Evolutionary conservation across 1,140 invertebrate species (phyloP), one percentile per base, ranked within the genome.

Genomic region (Drosophila suzukii): DNA sequence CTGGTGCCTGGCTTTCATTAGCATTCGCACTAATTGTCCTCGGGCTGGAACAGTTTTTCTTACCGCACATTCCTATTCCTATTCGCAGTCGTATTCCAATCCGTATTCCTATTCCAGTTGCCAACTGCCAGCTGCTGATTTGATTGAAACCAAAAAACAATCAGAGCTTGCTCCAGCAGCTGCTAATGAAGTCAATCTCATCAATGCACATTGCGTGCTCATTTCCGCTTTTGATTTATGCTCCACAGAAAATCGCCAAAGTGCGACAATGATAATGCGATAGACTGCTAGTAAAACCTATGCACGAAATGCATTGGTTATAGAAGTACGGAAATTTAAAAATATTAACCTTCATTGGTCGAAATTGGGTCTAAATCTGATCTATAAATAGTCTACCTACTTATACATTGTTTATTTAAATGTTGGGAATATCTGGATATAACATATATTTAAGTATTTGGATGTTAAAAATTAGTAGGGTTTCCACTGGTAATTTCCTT

Each of bases 151-250:
- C 68, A 71, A 72, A 72, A 79, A 83, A 83, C 80, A 83, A 84
- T 83, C 80, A 84, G 53, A 62, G 49, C 44, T 65, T 71, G 80
- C 79, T 57, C 53, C 47, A 50, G 65, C 75, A 83, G 71, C 76
- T 75, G 80, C 80, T 83, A 83, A 83, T 83, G 80, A 83, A 83
- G 80, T 83, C 80, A 79, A 71, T 84, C 81, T 83, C 81, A 84
- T 83, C 81, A 84, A 82, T 82, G 80, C 54, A 83, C 81, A 73
- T 73, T 83, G 80, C 80, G 58, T 83, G 62, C 75, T 73, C 75
- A 84, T 83, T 83, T 84, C 81, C 80, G 70, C 65, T 75, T 79
- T 79, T 83, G 81, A 79, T 83, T 83, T 79, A 83, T 83, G 75
- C 80, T 68, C 36, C 66, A 41, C n/a, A 58, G 68, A 39, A 41